A percentile compares a stretch with the other conserved stretches of the same genome.
phyloP scores from a whole-genome alignment of 2,113 vertebrate genomes.

The Ciconia boyciana region DNA sequence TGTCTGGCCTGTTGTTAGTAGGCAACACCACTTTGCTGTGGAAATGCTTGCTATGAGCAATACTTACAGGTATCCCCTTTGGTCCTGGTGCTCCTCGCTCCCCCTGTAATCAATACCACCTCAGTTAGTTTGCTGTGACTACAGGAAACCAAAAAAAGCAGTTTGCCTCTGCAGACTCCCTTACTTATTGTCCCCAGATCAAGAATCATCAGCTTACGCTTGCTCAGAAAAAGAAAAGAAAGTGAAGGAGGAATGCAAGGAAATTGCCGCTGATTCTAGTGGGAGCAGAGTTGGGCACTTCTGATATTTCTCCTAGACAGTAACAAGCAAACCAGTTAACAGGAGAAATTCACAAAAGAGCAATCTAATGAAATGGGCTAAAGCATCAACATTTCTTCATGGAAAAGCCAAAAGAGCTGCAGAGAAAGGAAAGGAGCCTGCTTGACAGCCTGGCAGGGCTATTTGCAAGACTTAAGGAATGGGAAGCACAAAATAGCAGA shows the following conservation, averaged over 20 bases:
- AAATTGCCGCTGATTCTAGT: not conserved
- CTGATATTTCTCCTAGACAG: not conserved
- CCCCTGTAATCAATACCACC: conserved; percentile 80
- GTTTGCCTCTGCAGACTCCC: not conserved
- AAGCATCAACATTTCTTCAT: not conserved
- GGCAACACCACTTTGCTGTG: not conserved
- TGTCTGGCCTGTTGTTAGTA: not conserved
- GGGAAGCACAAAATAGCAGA: not conserved
- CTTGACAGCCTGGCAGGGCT: not conserved
- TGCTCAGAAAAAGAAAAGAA: not conserved
- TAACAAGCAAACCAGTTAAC: not conserved
- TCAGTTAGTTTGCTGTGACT: conserved; percentile 23
- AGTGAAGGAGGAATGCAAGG: not conserved
- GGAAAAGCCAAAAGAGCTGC: not conserved
- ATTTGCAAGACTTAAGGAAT: not conserved
- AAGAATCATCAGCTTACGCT: not conserved
- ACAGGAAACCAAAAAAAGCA: not conserved
- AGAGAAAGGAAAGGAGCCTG: not conserved
- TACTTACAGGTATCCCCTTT: conserved; percentile 92
- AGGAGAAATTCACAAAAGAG: not conserved
- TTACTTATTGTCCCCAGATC: not conserved
- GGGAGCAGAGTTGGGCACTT: not conserved
- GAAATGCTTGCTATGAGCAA: not conserved
- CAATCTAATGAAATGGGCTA: not conserved
- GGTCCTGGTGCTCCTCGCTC: conserved; percentile 90